These are phyloP conservation scores for Watersipora subatra DNA, from an alignment of 1,140 invertebrate species.

Conservation along the genomic window DNA sequence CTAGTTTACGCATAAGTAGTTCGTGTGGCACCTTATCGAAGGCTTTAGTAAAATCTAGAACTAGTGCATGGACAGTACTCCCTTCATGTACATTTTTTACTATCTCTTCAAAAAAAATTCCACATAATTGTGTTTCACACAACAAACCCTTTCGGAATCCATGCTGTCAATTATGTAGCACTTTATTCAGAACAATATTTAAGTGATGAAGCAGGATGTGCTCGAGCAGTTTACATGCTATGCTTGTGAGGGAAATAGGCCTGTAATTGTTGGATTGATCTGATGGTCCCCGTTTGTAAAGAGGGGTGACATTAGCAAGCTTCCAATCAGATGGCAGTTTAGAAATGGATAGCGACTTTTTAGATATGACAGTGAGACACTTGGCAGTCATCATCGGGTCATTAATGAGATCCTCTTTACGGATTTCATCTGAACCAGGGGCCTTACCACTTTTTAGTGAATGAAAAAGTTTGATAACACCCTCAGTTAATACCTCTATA, in stretches of 20 bases:
- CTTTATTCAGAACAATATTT: too few species aligned
- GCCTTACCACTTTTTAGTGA: not conserved
- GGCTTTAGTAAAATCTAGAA: constrained; percentile 1
- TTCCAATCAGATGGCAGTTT: not conserved
- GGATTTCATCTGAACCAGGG: not conserved
- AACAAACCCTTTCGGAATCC: constrained; percentile 9
- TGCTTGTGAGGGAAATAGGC: constrained; percentile 11
- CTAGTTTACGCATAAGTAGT: not conserved
- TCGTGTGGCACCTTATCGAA: constrained; percentile 8
- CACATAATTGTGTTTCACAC: constrained; percentile 7
- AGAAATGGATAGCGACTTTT: not conserved
- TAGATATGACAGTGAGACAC: not conserved
- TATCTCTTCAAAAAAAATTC: not conserved
- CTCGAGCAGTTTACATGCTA: constrained; percentile 11
- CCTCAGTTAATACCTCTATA: not conserved
- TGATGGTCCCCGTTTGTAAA: not conserved
- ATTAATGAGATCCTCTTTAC: not conserved
- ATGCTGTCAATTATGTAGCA: constrained; percentile 8
- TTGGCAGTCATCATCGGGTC: not conserved
- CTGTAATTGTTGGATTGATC: constrained; percentile 6
- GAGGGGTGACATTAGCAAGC: not conserved
- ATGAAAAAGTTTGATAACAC: not conserved
- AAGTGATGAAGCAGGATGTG: constrained; percentile 10
- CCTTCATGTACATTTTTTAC: not conserved
- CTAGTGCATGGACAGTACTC: not conserved